phyloP scores from a whole-genome alignment of 64 coral and sea anemone genomes.

The Montipora efflorescens region DNA sequence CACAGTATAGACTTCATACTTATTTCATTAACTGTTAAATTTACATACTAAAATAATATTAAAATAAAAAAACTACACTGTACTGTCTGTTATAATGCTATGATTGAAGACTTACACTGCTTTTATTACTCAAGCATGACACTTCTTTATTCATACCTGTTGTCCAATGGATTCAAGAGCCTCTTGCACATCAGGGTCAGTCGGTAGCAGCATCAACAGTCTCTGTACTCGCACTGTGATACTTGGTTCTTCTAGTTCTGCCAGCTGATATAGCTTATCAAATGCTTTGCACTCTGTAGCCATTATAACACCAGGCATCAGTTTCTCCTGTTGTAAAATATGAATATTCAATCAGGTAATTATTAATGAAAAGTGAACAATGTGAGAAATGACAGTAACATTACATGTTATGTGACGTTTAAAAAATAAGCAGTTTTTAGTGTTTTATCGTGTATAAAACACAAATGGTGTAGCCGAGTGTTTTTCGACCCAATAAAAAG shows the following conservation, averaged over 20 bases:
- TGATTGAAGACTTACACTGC: too few relatives aligned
- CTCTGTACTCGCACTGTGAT: conserved; percentile 92
- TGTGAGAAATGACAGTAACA: too few relatives aligned
- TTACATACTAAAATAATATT: too few relatives aligned
- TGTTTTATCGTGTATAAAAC: too few relatives aligned
- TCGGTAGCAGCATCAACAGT: conserved; percentile 90
- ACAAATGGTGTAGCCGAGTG: too few relatives aligned
- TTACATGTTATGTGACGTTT: too few relatives aligned
- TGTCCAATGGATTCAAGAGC: conserved; percentile 85
- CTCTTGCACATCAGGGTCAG: conserved; percentile 92
- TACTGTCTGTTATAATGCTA: neutral
- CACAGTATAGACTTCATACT: too few relatives aligned
- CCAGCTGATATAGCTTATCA: conserved; percentile 94
- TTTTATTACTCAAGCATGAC: neutral
- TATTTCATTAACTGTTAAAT: too few relatives aligned
- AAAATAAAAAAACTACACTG: too few relatives aligned
- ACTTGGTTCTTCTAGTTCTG: conserved; percentile 92
- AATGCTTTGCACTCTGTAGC: conserved; percentile 94
- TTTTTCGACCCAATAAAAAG: too few relatives aligned
- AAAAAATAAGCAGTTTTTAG: too few relatives aligned
- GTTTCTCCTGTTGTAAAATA: conserved; percentile 70
- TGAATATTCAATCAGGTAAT: neutral
- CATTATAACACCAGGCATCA: conserved; percentile 98
- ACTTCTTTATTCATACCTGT: conserved; percentile 51
- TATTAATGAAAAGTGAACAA: too few relatives aligned